Base-by-base conservation (phyloP, 2,888 invertebrate genomes). In the Scaptodrosophila latifasciaeformis region DNA sequence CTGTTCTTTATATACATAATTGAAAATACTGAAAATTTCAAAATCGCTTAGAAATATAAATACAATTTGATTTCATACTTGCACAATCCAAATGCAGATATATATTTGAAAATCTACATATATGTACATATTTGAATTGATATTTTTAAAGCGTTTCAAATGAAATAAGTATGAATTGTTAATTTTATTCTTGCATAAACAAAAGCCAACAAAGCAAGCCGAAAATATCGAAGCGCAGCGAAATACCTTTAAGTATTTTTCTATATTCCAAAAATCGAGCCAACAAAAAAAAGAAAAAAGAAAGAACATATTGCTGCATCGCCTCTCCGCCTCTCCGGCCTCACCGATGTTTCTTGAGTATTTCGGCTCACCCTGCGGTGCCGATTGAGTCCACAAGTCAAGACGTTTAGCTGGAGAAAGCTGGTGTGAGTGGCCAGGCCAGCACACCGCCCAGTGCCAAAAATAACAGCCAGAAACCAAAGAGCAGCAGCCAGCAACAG, bases 101-200 rank as follows among this genome's bases (percentile, higher is more conserved):
- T 27, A 6, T 9, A 5, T 27, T 9, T 15, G 29, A 7, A 35
- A 7, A 35, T 35, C 5, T 15, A 35, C 12, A 35, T 35, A 35
- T n/a, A n/a, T 6, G 27, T 27, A 27, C 27, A 27, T 27, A 27
- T n/a, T n/a, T n/a, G n/a, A n/a, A 53, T 40, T 65, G 54, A 55
- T 67, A 63, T 59, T 62, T 68, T 50, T 54, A 66, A 59, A 69
- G 50, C 65, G 27, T 64, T 76, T 72, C 70, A 54, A 78, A 70
- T 70, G 79, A 72, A 74, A 65, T 50, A 49, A 65, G 72, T 70
- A 78, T 59, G 70, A 80, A 74, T 72, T 65, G 77, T 46, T 12
- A 65, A 80, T 74, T 80, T 81, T 74, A 74, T 80, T 74, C 75
- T 77, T 80, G 77, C 80, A 80, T 77, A 74, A 80, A 74, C 81